Base-by-base conservation (phyloP, 2,797 vertebrate genomes). In the Miichthys miiuy region DNA sequence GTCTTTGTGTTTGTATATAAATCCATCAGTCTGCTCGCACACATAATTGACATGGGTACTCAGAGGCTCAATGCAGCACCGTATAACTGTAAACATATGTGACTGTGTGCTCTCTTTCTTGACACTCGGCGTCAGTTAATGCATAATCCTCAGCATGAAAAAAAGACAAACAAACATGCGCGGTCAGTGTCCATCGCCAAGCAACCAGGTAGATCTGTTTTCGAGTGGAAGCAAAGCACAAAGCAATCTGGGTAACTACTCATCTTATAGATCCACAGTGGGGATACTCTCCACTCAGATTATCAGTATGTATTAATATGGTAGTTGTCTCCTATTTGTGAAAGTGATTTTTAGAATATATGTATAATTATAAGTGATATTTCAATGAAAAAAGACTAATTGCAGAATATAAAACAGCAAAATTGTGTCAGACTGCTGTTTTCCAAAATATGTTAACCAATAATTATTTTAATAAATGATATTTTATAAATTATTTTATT, bases 151-250 rank as follows among this genome's bases (percentile, higher is more conserved):
- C 74, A 51, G 68, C 74, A 76, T 56, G 75, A 80, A 68, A 72
- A 63, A 67, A 86, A 79, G 75, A 70, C 68, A 85, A 83, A 80
- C 87, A 88, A 89, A 85, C 83, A 58, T 1, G 8, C 63, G 64
- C 9, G 3, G 60, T 67, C 75, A 74, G 72, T 76, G 65, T 82
- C 73, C 79, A 87, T 93, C 80, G 23, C 92, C 82, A 86, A 83
- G 92, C 91, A 94, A 93, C 90, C 84, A 81, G 67, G 56, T 80
- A 38, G 56, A 80, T 55, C 38, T 80, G 68, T 79, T 83, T 68
- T 75, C 44, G 46, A 75, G 54, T 54, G 51, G 51, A 90, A 67
- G 44, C 65, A 69, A 73, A 82, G 60, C 77, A 80, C 69, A 85
- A 74, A 80, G 63, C 75, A 75, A 54, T 87, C 66, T 38, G 64